Evolutionary conservation across 2,113 vertebrate species (phyloP).

Genomic region (Erinaceus europaeus): DNA sequence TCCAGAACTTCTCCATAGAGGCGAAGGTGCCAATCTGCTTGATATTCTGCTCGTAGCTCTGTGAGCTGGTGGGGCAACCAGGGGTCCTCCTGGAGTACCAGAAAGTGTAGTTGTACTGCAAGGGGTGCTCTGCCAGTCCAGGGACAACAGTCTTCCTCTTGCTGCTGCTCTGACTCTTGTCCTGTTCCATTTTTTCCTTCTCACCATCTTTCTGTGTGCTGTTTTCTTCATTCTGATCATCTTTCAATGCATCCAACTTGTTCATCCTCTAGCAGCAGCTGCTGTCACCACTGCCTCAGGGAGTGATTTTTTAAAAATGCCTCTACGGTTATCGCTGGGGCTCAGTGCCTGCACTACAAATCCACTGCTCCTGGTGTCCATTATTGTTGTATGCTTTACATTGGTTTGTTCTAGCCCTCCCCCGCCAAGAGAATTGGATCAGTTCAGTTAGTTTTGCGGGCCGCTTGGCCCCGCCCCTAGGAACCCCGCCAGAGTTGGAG

Average conservation of each 20-base stretch:
- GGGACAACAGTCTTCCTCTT: slow-evolving; percentile 88
- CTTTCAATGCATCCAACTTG: slow-evolving; percentile 97
- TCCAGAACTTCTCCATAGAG: slow-evolving; percentile 90
- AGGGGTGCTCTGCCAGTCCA: slow-evolving; percentile 86
- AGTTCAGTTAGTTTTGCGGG: no score
- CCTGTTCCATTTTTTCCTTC: slow-evolving; percentile 88
- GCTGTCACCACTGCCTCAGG: slow-evolving; percentile 60
- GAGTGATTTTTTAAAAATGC: no score
- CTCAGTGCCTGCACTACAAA: no score
- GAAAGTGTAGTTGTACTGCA: slow-evolving; percentile 90
- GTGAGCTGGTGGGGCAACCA: slow-evolving; percentile 87
- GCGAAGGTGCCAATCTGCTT: slow-evolving; percentile 90
- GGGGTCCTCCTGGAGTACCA: slow-evolving; percentile 89
- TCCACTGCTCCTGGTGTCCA: no score
- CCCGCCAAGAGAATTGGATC: no score
- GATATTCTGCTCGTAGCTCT: slow-evolving; percentile 90
- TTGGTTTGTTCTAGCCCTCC: no score
- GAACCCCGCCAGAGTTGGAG: no score
- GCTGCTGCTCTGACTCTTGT: slow-evolving; percentile 81
- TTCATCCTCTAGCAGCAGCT: slow-evolving; percentile 90
- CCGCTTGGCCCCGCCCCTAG: no score
- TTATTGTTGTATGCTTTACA: no score
- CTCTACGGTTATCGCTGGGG: no score
- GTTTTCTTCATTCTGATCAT: slow-evolving; percentile 89
- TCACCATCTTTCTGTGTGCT: slow-evolving; percentile 92